Base-by-base conservation (phyloP, 2,113 vertebrate species). In the Dipodomys merriami region DNA sequence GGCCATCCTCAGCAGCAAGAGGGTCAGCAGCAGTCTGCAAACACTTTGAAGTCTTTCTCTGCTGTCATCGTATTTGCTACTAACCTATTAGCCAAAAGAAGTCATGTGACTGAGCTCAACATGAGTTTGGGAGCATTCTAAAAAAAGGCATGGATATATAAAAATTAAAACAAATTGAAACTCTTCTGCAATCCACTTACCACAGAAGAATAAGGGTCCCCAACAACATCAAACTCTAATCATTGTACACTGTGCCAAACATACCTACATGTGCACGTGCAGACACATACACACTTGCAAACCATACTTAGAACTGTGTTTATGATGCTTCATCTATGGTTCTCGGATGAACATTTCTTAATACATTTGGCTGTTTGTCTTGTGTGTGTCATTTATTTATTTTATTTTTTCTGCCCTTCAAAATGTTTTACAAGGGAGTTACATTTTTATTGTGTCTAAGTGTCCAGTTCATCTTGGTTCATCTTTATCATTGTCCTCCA, bases 231-330 rank as follows among this genome's bases (percentile, higher is more conserved):
- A 64, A 23, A 44, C 6, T 33, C 8, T 18, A 46, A 30, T 46
- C 22, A 46, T 46, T 25, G 4, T 1, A 1, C 30, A 11, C 16
- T 7, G 22, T 71, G 35, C 64, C 35, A 9, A 62, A 1, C 33
- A 8, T 30, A 25, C 64, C n/a, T 23, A 33, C 4, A 22, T 35
- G 5, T 39, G 1, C 5, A 16, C 6, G 2, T 6, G 12, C 6
- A 19, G 16, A 53, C 10, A 69, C 1, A 30, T 10, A 67, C 5
- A 87, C 1, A 33, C 2, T 29, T 18, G 83, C 15, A 88, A 77
- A 79, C 35, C 30, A 64, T 23, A 77, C 1, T 9, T 2, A 65
- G 22, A 72, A 65, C 69, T 64, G 29, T 12, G 6, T 73, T 64
- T 19, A 33, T 64, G 49, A 11, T 57, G 2, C 8, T 71, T 76